Base-by-base conservation (phyloP, 2,797 vertebrate species). In the Octomys mimax region DNA sequence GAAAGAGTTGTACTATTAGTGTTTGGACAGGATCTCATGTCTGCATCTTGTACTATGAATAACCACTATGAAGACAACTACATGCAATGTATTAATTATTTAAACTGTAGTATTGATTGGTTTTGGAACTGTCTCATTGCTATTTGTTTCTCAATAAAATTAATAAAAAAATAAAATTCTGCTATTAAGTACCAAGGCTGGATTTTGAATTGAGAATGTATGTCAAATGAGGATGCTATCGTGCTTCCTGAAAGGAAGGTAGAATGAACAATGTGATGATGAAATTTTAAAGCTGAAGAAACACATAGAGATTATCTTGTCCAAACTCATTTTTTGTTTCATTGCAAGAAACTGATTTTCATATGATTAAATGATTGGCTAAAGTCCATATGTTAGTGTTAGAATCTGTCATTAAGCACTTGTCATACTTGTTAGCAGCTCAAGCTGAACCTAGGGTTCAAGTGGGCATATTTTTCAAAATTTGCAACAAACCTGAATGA, bases 341-440 rank as follows among this genome's bases (percentile, higher is more conserved):
- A 68, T 16, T 80, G 33, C 26, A 88, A 12, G 46, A 80, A 52
- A 62, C 49, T 91, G 54, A 61, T 7, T 91, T 92, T 3, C 26
- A 92, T 6, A n/a, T 77, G 81, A 80, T 79, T 84, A 87, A 87
- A 82, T 75, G 26, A 77, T 78, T 91, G n/a, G 71, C 52, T 75
- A 8, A 96, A 70, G 36, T 66, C 36, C 11, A 61, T 22, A 93
- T 18, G 6, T 93, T 86, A 80, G 9, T 82, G 42, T 62, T 83
- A 49, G 11, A 92, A 49, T 49, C 49, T 10, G 8, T 49, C 49
- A 49, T 49, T 49, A 49, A 49, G 49, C 49, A 49, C 8, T 49
- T 49, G 49, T 10, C 49, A 49, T 49, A 6, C 11, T 8, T 49
- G 49, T 49, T 49, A 49, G 49, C 49, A 49, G 11, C 49, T 49